These are phyloP conservation scores for Popillia japonica DNA, from an alignment of 1,140 invertebrate genomes.

Conservation along the genomic window DNA sequence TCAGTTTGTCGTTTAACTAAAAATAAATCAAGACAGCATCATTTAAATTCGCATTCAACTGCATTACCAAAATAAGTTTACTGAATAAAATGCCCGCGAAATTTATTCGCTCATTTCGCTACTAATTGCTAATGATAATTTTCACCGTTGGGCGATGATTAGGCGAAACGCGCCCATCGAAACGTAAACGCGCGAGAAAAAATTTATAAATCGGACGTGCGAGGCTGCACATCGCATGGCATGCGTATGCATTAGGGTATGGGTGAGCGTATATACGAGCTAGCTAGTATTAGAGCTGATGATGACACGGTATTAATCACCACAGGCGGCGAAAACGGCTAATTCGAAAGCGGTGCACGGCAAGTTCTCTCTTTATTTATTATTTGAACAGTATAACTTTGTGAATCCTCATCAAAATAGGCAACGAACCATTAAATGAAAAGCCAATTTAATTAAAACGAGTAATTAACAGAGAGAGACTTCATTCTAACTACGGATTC, in stretches of 20 bases:
- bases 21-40: no score
- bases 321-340: neutral
- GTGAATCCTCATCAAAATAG: conserved; percentile 51
- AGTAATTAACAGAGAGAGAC: conserved; percentile 47
- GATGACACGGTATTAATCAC: conserved; percentile 22
- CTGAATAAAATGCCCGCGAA: neutral
- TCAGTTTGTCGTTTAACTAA: no score
- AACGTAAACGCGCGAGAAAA: neutral
- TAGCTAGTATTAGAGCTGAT: neutral
- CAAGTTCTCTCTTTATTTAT: conserved; percentile 15
- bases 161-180: neutral
- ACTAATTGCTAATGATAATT: conserved; percentile 27
- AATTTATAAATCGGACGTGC: neutral
- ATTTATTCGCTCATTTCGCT: conserved; percentile 7
- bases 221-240: neutral
- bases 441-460: conserved; percentile 55
- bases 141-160: conserved; percentile 12
- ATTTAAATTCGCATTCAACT: neutral
- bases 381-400: conserved; percentile 38
- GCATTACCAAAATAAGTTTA: neutral
- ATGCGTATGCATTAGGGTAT: neutral
- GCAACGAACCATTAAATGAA: conserved; percentile 52
- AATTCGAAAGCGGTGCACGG: neutral
- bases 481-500: neutral
- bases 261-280: neutral